Conservation (phyloP, 64 coral and sea anemone species). For the Trachythela sp. region DNA sequence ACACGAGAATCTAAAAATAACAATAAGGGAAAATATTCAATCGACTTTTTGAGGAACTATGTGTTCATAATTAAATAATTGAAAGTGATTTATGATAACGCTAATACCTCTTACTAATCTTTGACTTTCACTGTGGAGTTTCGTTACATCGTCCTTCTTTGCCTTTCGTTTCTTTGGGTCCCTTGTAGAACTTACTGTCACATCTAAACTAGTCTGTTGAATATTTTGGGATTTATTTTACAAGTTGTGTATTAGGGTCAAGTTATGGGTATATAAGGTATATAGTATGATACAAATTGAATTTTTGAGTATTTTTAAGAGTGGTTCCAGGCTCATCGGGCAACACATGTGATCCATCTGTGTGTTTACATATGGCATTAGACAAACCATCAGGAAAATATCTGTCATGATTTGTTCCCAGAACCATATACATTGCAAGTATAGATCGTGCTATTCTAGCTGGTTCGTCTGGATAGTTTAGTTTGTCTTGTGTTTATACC, state of each 20-base stretch:
- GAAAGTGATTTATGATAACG: not conserved
- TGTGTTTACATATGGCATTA: too few relatives aligned
- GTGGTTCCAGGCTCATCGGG: too few relatives aligned
- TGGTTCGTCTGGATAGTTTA: too few relatives aligned
- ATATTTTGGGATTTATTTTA: not conserved
- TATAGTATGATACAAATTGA: too few relatives aligned
- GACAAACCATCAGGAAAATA: too few relatives aligned
- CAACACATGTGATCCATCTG: too few relatives aligned
- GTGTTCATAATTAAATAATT: not conserved
- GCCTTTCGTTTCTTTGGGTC: conserved; percentile 62
- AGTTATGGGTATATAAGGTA: too few relatives aligned
- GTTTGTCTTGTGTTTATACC: too few relatives aligned
- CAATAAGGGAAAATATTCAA: not conserved
- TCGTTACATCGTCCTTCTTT: conserved; percentile 67
- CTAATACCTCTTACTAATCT: conserved; percentile 81
- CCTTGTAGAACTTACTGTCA: not conserved
- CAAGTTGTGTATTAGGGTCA: not conserved
- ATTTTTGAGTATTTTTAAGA: too few relatives aligned
- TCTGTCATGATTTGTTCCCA: too few relatives aligned
- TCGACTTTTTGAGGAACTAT: not conserved
- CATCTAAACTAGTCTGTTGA: not conserved
- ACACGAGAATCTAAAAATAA: conserved; percentile 61
- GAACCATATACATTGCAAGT: too few relatives aligned
- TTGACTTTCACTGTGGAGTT: conserved; percentile 83
- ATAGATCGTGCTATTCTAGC: too few relatives aligned